Base-by-base conservation (phyloP, 2,113 vertebrate genomes). In the Ictidomys tridecemlineatus region DNA sequence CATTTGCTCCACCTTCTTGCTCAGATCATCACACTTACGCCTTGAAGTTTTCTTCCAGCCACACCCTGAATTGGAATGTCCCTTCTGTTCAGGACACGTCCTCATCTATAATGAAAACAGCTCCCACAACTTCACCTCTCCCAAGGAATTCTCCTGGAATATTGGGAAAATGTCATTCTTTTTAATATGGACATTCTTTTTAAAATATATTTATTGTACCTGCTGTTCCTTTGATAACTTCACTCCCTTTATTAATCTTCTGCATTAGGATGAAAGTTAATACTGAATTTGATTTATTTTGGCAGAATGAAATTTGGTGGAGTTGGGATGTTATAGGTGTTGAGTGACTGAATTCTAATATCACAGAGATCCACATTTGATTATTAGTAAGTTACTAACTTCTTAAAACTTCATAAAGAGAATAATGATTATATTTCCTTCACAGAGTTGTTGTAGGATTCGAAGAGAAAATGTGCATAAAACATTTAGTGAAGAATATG, bases 21-120 rank as follows among this genome's bases (percentile, higher is more conserved):
- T 94, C 48, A 61, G 61, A 73, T 93, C 69, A 20, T 94, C 84
- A 73, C 1, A 2, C 3, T 69, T 63, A 32, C 74, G 92, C 86
- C 79, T 89, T 93, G 73, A 94, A 91, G 73, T 90, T 91, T 91
- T 91, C 85, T 24, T 48, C 51, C 6, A 84, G 79, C 70, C 79
- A 84, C 65, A 90, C 90, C 65, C 45, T 28, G 0, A 24, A 24
- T 26, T 88, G 93, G 89, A 96, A 92, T 93, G 83, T 92, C 83
- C 56, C 22, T 30, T 65, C 17, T 30, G 76, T 85, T 77, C 53
- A 72, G 86, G 72, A 73, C 11, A 30, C n/a, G 37, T 45, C 89
- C 39, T 30, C 42, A 48, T 48, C 56, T 69, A n/a, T 58, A 63
- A 61, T 74, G 63, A 93, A 95, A 94, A 91, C 30, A 63, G 32